Percentiles rank a stretch among this genome's conserved stretches.
phyloP scores from a whole-genome alignment of 2,113 vertebrate genomes.

The Narcine bancroftii region DNA sequence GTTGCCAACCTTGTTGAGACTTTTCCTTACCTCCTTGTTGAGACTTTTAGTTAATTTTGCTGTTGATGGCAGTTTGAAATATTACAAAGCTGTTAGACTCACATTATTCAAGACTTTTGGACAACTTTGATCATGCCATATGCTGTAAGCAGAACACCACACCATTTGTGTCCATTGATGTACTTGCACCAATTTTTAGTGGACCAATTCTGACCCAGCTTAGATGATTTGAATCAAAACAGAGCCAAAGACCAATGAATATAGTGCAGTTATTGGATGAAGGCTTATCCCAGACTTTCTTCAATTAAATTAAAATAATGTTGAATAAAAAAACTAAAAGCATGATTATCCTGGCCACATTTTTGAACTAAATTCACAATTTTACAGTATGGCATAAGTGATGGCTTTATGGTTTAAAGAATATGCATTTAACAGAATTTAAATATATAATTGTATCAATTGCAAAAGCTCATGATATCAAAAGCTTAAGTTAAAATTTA shows the following conservation, averaged over 20 bases:
- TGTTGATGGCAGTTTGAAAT: not conserved
- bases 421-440: not conserved
- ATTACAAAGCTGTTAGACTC: not conserved
- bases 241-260: not conserved
- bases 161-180: not conserved
- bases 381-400: not conserved
- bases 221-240: not conserved
- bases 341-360: not conserved
- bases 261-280: not conserved
- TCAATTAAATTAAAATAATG: not conserved
- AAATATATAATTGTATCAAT: not conserved
- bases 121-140: not conserved
- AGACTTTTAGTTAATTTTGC: not conserved
- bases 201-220: not conserved
- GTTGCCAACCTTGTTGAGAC: not conserved
- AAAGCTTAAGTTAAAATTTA: too few relatives aligned
- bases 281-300: too few relatives aligned
- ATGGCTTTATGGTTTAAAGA: not conserved
- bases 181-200: not conserved
- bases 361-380: not conserved
- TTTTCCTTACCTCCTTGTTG: not conserved
- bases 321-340: not conserved
- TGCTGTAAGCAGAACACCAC: not conserved
- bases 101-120: not conserved
- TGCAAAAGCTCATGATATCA: too few relatives aligned